Conservation (phyloP, 2,113 vertebrate genomes). For the cat (Felis catus) region DNA sequence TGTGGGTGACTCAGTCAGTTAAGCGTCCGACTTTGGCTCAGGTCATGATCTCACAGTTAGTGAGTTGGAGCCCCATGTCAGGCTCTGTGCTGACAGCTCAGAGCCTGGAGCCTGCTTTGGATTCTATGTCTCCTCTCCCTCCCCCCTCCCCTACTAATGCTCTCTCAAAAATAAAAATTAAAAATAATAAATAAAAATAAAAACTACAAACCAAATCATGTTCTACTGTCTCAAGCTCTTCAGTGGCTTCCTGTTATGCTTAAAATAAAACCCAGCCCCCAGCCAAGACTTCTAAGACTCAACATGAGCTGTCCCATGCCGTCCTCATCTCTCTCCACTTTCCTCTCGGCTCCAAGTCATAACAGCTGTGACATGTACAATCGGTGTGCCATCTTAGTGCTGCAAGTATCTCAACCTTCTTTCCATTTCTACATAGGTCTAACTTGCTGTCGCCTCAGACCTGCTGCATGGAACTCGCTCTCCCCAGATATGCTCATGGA, state of each 20-base stretch:
- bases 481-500: no score
- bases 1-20: no score
- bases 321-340: not conserved
- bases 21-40: no score
- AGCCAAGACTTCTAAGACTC: not conserved
- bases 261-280: not conserved
- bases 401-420: not conserved
- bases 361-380: not conserved
- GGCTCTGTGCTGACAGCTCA: no score
- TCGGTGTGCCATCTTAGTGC: accelerated
- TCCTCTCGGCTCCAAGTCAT: no score
- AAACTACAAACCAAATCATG: not conserved
- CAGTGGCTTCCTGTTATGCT: not conserved
- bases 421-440: not conserved
- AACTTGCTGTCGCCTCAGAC: not conserved
- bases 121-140: no score
- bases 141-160: no score
- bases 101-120: no score
- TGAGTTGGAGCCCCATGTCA: no score
- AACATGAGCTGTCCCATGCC: not conserved
- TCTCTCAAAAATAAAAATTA: no score
- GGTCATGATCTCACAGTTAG: no score
- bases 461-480: not conserved
- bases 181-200: no score
- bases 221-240: not conserved